phyloP scores from a whole-genome alignment of 2,113 vertebrate species.

The Propithecus coquereli region DNA sequence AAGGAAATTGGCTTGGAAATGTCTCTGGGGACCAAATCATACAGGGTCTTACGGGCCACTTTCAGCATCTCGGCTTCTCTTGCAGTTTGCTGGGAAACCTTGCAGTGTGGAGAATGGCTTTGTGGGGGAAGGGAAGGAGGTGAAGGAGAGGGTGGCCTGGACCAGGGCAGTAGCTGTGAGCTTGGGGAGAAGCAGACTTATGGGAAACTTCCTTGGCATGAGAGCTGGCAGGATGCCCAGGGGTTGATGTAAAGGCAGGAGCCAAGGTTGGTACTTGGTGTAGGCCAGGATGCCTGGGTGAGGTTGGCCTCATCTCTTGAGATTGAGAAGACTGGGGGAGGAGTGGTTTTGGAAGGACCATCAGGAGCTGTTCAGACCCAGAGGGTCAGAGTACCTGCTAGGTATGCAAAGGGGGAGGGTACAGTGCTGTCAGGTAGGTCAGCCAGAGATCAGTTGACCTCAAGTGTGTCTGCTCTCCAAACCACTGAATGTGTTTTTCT shows the following conservation, averaged over 20 bases:
- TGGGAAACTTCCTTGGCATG: neutral
- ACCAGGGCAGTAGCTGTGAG: neutral
- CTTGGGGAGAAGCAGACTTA: neutral
- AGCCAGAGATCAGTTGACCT: neutral
- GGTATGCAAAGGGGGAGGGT: neutral
- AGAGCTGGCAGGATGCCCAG: neutral
- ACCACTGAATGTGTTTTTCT: neutral
- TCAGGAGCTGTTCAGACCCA: neutral
- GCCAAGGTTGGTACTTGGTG: neutral
- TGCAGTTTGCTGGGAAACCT: neutral
- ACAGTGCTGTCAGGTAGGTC: neutral
- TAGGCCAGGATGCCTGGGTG: neutral
- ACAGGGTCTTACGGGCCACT: fast-evolving
- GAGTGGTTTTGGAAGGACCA: neutral
- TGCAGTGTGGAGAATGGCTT: neutral
- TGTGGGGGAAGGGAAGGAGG: neutral
- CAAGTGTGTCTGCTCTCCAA: neutral
- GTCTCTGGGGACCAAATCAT: neutral
- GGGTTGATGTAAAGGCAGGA: neutral
- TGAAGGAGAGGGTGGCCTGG: neutral
- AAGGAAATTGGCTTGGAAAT: no score
- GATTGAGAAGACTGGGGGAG: neutral
- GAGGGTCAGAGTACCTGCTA: neutral
- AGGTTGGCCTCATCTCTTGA: neutral
- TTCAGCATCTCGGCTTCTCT: neutral